Conservation (phyloP, 2,797 vertebrate species). For the Enteromius radiatus region DNA sequence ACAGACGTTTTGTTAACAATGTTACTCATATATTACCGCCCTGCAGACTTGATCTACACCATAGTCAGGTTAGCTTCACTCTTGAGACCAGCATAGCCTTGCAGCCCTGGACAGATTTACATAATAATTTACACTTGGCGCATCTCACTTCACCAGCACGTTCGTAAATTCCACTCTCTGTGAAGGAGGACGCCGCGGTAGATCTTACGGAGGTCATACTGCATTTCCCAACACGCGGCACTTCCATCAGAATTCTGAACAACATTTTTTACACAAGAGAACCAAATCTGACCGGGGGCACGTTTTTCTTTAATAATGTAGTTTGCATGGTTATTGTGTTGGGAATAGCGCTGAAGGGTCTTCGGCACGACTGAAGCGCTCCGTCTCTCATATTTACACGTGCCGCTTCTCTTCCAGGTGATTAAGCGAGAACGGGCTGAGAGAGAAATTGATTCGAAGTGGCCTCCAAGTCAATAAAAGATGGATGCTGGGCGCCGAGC, state of each 20-base stretch:
- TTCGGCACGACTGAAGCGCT: background rate
- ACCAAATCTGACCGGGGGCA: slow-evolving; percentile 6
- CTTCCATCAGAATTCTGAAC: slow-evolving; percentile 21
- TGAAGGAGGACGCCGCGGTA: slow-evolving; percentile 20
- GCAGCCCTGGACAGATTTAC: slow-evolving; percentile 78
- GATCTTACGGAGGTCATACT: slow-evolving; percentile 22
- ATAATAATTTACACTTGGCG: slow-evolving; percentile 78
- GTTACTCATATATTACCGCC: slow-evolving; percentile 32
- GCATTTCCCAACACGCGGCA: background rate
- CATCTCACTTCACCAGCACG: slow-evolving; percentile 54
- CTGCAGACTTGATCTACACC: slow-evolving; percentile 45
- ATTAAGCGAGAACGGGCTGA: slow-evolving; percentile 75
- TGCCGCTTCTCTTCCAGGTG: slow-evolving; percentile 71
- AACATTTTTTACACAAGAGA: slow-evolving; percentile 33
- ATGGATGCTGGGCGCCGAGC: slow-evolving; percentile 77
- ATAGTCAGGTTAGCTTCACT: slow-evolving; percentile 52
- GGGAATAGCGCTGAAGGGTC: slow-evolving; percentile 16
- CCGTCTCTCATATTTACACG: slow-evolving; percentile 45
- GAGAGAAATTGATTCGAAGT: slow-evolving; percentile 81
- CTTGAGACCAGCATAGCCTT: slow-evolving; percentile 44
- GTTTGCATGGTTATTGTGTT: slow-evolving; percentile 47
- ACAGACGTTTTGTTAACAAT: slow-evolving; percentile 43
- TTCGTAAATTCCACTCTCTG: slow-evolving; percentile 36
- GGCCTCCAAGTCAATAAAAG: slow-evolving; percentile 82
- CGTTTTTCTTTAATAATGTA: slow-evolving; percentile 25